Evolutionary conservation across 2,888 invertebrate species (phyloP).

Genomic region (Linyphia triangularis): DNA sequence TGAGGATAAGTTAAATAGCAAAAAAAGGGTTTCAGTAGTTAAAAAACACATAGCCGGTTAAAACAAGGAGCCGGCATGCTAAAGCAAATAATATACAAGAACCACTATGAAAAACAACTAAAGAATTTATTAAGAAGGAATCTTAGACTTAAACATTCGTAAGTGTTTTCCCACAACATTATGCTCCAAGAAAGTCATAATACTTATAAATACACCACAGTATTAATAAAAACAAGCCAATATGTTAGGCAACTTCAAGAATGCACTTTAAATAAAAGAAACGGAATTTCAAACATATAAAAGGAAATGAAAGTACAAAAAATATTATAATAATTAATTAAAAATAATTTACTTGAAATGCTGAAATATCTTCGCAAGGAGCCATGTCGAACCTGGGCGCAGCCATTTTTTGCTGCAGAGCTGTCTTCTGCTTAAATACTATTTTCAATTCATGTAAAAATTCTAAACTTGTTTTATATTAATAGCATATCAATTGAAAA

Average conservation of each 20-base stretch:
- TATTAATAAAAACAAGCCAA: neutral
- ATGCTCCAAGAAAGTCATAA: too few species aligned
- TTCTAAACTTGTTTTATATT: neutral
- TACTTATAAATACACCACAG: too few species aligned
- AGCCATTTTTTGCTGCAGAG: constrained; percentile 63
- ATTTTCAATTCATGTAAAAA: neutral
- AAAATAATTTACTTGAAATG: constrained; percentile 74
- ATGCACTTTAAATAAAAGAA: too few species aligned
- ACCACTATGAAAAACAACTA: too few species aligned
- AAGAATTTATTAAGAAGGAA: too few species aligned
- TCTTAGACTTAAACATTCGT: too few species aligned
- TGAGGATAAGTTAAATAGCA: too few species aligned
- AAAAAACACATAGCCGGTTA: too few species aligned
- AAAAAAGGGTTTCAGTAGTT: too few species aligned
- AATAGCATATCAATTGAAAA: neutral
- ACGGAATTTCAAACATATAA: neutral
- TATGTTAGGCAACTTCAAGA: neutral
- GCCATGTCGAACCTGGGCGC: constrained; percentile 71
- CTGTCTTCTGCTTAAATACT: neutral
- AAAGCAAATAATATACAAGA: too few species aligned
- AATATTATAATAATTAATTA: neutral
- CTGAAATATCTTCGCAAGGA: constrained; percentile 76
- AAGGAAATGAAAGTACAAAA: neutral
- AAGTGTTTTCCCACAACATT: too few species aligned
- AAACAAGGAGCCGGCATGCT: too few species aligned